Conservation (phyloP, 2,888 invertebrate species). For the Ariolimax columbianus region DNA sequence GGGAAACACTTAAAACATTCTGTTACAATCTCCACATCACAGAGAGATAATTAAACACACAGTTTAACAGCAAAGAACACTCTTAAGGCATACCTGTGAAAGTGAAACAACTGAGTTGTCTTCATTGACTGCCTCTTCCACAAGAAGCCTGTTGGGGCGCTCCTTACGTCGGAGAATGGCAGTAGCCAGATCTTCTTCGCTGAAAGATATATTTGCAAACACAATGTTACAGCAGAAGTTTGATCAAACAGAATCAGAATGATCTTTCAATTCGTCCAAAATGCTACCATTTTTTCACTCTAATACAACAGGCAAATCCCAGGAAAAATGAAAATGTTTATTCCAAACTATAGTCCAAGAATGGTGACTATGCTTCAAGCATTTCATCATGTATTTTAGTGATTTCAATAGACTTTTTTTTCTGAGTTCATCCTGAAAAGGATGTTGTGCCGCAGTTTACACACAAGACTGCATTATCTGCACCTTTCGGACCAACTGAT, state of each 20-base stretch:
- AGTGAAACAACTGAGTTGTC: constrained; percentile 98
- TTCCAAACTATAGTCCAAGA: background rate
- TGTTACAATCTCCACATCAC: too few relatives aligned
- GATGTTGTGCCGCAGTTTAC: too few relatives aligned
- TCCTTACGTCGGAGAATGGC: constrained; percentile 98
- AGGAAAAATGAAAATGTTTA: background rate
- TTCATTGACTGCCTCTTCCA: constrained; percentile 98
- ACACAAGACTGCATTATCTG: too few relatives aligned
- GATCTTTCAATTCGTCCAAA: too few relatives aligned
- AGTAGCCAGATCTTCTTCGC: constrained; percentile 85
- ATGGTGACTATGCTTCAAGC: background rate
- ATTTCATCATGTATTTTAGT: background rate
- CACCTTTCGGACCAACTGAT: too few relatives aligned
- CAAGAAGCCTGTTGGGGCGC: constrained; percentile 97
- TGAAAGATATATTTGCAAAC: constrained; percentile 58
- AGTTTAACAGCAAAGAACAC: background rate
- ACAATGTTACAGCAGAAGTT: background rate
- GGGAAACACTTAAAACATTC: too few relatives aligned
- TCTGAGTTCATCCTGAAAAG: too few relatives aligned
- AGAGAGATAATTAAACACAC: too few relatives aligned
- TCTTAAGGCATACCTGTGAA: constrained; percentile 86
- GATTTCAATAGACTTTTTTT: too few relatives aligned
- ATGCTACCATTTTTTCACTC: too few relatives aligned
- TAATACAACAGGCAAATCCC: too few relatives aligned
- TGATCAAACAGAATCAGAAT: too few relatives aligned